Evolutionary conservation across 2,888 invertebrate species (phyloP), one percentile per base, ranked within the genome.

Genomic region (Cordilura impudica): DNA sequence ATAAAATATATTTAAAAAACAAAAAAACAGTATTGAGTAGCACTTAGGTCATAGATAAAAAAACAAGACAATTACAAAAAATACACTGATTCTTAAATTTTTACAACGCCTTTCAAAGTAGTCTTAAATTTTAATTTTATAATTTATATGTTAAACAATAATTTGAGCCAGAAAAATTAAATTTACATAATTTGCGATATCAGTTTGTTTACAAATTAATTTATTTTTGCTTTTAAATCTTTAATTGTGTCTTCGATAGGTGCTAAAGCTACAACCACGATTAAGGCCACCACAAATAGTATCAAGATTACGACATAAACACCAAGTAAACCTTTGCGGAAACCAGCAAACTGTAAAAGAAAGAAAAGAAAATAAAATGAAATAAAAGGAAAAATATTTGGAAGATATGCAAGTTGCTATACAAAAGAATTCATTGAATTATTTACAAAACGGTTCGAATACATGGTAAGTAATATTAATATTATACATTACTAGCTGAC

Each of bases 271-370:
- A 94, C 93, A 54, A 96, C 92, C 74, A 95, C 92, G 70, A 97
- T 93, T 85, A 97, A 91, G 6, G 93, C 94, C 10, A 94, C 91
- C 0, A 94, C 93, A 83, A 97, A 93, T 18, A 93, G 90, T 14
- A 93, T 86, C 70, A 96, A 91, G 54, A 95, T 92, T 0, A 96
- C 90, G 43, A 94, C 92, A 88, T 97, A 97, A 43, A 97, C 87
- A n/a, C 93, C 94, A 49, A 98, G 91, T 65, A 96, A 90, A 67
- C 94, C 91, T 86, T 95, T 95, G 84, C 97, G 92, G 90, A 96
- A 93, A 61, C 92, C 92, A 2, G 94, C 92, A 88, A 94, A 95
- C 97, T 97, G 92, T 65, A 81, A 73, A 45, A 54, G 31, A 65
- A 4, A 58, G 7, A 65, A 29, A 51, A 3, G 14, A 35, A 39